Conservation (phyloP, 2,113 vertebrate genomes). For the Excalfactoria chinensis region DNA sequence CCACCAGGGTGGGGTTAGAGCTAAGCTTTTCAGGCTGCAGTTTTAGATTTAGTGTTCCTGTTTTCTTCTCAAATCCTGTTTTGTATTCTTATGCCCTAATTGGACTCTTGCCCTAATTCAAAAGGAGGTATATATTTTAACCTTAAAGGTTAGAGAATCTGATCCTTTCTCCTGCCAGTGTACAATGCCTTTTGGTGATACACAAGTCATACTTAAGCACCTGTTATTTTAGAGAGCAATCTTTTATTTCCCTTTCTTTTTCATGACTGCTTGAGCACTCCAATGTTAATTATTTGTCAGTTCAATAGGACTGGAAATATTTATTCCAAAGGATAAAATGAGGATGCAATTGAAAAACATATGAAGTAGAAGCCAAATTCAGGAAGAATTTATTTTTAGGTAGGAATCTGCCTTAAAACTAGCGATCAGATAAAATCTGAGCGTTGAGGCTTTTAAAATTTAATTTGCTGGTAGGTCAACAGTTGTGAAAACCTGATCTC, state of each 20-base stretch:
- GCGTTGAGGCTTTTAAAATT: not conserved
- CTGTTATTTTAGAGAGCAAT: not conserved
- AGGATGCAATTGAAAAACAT: not conserved
- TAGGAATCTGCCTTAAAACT: not conserved
- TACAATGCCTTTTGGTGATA: not conserved
- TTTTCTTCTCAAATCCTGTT: not conserved
- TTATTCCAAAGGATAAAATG: not conserved
- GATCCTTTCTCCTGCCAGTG: not conserved
- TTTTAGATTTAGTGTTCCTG: not conserved
- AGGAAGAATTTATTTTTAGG: not conserved
- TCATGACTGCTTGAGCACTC: not conserved
- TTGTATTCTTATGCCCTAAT: not conserved
- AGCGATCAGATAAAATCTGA: not conserved
- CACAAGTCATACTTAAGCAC: not conserved
- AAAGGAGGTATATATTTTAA: not conserved
- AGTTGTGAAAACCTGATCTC: not conserved
- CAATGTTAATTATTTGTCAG: not conserved
- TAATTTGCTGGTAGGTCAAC: not conserved
- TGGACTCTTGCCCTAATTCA: not conserved
- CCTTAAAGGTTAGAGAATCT: not conserved
- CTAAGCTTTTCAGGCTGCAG: rapidly evolving
- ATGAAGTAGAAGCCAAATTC: not conserved
- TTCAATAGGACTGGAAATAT: not conserved
- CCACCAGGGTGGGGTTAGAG: rapidly evolving
- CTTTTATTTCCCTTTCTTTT: not conserved